Evolutionary conservation across 2,888 invertebrate genomes (phyloP).

Genomic region (Parascotia fuliginaria): DNA sequence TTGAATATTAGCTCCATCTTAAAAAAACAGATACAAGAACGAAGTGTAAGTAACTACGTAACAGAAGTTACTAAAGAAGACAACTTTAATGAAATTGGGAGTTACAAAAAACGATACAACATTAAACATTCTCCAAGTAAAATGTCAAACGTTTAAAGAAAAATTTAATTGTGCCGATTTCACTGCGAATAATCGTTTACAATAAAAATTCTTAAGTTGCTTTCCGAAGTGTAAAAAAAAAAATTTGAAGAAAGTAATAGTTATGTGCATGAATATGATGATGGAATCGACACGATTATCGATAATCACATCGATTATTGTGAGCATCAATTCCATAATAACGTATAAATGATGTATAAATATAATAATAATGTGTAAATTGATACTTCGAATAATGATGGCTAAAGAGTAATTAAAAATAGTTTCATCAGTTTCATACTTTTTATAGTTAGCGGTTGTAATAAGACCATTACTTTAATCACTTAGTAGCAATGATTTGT

Average conservation of each 20-base stretch:
- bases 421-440: background rate
- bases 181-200: conserved; percentile 23
- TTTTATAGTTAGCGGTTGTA: background rate
- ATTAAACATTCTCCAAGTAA: conserved; percentile 23
- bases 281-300: background rate
- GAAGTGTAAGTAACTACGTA: no score
- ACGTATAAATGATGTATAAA: background rate
- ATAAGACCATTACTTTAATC: background rate
- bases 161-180: conserved; percentile 25
- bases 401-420: conserved; percentile 17
- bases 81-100: no score
- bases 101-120: background rate
- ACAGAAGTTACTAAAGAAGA: no score
- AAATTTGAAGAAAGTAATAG: background rate
- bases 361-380: no score
- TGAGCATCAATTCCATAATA: background rate
- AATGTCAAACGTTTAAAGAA: conserved; percentile 35
- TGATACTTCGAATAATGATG: no score
- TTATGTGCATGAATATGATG: background rate
- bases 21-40: no score
- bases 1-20: no score
- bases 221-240: background rate
- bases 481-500: background rate
- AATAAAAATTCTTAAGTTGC: conserved; percentile 24
- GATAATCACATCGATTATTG: background rate